phyloP scores from a whole-genome alignment of 2,113 vertebrate genomes.

The Nestor notabilis region DNA sequence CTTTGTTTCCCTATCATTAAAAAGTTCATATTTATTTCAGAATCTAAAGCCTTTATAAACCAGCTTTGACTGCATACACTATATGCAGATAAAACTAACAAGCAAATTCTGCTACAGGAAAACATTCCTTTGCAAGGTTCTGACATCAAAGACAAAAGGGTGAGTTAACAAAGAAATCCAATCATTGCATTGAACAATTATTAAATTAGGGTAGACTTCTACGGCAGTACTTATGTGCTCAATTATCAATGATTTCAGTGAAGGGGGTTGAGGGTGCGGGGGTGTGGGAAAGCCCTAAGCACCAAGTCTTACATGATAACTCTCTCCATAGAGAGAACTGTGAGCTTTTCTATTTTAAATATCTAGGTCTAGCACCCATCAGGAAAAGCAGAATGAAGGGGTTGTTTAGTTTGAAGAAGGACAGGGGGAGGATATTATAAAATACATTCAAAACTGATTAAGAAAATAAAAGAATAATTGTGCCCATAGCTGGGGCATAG shows the following conservation, averaged over 20 bases:
- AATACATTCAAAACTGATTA: neutral
- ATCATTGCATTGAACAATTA: neutral
- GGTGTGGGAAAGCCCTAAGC: neutral
- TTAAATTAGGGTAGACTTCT: neutral
- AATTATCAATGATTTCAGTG: neutral
- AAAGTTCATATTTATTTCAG: neutral
- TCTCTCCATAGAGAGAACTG: neutral
- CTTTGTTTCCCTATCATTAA: neutral
- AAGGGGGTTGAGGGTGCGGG: rapidly evolving
- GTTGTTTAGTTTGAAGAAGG: neutral
- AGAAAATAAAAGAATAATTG: neutral
- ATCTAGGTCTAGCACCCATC: neutral
- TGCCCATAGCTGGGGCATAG: neutral
- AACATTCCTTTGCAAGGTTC: neutral
- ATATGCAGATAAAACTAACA: neutral
- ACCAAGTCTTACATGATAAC: neutral
- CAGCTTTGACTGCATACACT: neutral
- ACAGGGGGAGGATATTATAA: neutral
- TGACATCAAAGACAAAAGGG: neutral
- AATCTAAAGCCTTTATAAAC: neutral
- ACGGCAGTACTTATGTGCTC: neutral
- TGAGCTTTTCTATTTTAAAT: neutral
- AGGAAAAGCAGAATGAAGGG: neutral
- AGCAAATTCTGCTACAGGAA: neutral
- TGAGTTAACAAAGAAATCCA: neutral